phyloP scores from a whole-genome alignment of 2,113 vertebrate genomes.

The Gnathonemus echidnorhynchus region DNA sequence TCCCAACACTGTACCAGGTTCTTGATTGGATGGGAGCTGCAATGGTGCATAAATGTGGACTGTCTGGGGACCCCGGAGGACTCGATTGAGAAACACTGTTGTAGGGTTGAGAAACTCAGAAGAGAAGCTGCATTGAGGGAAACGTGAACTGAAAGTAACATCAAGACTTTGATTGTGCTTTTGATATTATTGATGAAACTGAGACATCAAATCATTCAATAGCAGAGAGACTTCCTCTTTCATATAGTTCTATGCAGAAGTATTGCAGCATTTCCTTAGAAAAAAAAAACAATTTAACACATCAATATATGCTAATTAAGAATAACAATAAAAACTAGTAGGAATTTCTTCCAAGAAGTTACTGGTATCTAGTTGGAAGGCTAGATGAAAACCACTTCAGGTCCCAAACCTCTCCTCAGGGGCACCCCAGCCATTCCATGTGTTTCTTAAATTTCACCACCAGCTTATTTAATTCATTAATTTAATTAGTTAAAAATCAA shows the following conservation, averaged over 20 bases:
- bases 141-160: background rate
- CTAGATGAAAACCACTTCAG: background rate
- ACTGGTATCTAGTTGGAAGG: background rate
- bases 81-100: too few species aligned
- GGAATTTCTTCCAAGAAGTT: background rate
- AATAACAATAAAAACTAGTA: background rate
- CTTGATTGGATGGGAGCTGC: background rate
- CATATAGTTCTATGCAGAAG: background rate
- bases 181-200: background rate
- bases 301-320: background rate
- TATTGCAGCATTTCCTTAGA: background rate
- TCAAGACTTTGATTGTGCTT: background rate
- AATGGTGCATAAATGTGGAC: background rate
- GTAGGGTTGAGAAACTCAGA: background rate
- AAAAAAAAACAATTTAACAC: background rate
- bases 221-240: background rate
- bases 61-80: background rate
- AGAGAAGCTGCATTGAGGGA: background rate
- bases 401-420: background rate
- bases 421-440: background rate
- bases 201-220: background rate
- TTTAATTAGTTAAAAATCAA: background rate
- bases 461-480: background rate
- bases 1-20: background rate
- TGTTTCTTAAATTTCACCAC: background rate